These are phyloP conservation scores for Drosophila atripex DNA, from an alignment of 2,888 invertebrate species.

Conservation along the genomic window DNA sequence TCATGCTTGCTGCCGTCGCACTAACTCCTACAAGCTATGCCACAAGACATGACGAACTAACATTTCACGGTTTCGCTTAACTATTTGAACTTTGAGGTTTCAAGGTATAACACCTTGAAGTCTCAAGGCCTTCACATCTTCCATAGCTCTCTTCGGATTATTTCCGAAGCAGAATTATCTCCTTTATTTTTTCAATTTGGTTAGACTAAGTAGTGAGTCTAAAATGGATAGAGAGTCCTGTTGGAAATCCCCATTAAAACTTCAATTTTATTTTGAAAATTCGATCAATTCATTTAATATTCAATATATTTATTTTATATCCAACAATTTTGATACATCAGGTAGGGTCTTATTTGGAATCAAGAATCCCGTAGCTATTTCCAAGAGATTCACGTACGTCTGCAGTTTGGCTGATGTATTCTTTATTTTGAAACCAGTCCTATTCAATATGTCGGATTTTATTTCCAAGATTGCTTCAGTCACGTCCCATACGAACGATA, in stretches of 20 bases:
- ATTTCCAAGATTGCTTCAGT: neutral
- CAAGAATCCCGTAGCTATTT: neutral
- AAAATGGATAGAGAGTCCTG: too few relatives aligned
- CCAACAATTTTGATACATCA: neutral
- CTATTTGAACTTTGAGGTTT: neutral
- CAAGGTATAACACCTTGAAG: neutral
- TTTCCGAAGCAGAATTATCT: too few relatives aligned
- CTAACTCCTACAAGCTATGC: neutral
- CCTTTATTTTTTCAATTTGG: too few relatives aligned
- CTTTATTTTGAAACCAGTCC: neutral
- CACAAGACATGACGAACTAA: neutral
- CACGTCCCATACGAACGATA: neutral
- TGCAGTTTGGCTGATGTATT: neutral
- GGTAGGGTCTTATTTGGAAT: neutral
- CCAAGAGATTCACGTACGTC: neutral
- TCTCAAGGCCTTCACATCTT: neutral
- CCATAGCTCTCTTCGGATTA: too few relatives aligned
- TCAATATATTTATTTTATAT: neutral
- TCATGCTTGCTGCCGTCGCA: neutral
- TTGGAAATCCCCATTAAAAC: too few relatives aligned
- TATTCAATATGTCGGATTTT: neutral
- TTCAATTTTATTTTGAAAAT: too few relatives aligned
- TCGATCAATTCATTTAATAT: too few relatives aligned
- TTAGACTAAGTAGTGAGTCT: neutral
- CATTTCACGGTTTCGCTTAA: neutral